Evolutionary conservation across 2,888 invertebrate genomes (phyloP).

Genomic region (Exocentrus adspersus): DNA sequence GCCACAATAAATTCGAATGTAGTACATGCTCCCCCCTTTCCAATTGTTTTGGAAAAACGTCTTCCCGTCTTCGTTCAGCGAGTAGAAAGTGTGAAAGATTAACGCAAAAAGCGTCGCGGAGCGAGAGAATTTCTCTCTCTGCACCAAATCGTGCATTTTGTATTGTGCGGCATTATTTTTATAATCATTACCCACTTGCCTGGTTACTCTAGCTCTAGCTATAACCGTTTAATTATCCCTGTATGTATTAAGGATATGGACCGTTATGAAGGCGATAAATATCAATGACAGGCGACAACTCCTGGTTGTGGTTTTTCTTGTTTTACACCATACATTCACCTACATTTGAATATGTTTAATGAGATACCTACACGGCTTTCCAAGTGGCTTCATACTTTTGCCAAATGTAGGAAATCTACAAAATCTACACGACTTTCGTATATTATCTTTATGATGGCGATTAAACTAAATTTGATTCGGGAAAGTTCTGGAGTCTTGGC

Average conservation of each 20-base stretch:
- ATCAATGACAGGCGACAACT: neutral
- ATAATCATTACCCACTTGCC: neutral
- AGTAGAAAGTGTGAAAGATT: conserved; percentile 25
- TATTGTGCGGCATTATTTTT: conserved; percentile 7
- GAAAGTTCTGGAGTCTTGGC: no score
- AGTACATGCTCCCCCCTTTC: conserved; percentile 53
- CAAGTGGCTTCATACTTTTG: no score
- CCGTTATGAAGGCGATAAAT: conserved; percentile 11
- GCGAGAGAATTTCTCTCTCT: conserved; percentile 20
- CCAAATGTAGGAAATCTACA: no score
- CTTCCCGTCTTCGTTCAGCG: conserved; percentile 43
- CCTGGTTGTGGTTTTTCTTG: conserved; percentile 5
- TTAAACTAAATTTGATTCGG: no score
- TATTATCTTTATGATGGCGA: no score
- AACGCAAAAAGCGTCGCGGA: conserved; percentile 6
- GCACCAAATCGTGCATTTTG: conserved; percentile 37
- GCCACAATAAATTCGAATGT: conserved; percentile 57
- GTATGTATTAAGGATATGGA: neutral
- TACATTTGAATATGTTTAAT: neutral
- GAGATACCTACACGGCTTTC: no score
- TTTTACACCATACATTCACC: conserved; percentile 1
- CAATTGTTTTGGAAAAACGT: conserved; percentile 44
- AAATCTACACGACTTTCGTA: no score
- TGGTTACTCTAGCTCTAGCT: neutral
- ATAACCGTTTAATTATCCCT: neutral